Conservation (phyloP, 2,888 invertebrate species). For the Aromia moschata region DNA sequence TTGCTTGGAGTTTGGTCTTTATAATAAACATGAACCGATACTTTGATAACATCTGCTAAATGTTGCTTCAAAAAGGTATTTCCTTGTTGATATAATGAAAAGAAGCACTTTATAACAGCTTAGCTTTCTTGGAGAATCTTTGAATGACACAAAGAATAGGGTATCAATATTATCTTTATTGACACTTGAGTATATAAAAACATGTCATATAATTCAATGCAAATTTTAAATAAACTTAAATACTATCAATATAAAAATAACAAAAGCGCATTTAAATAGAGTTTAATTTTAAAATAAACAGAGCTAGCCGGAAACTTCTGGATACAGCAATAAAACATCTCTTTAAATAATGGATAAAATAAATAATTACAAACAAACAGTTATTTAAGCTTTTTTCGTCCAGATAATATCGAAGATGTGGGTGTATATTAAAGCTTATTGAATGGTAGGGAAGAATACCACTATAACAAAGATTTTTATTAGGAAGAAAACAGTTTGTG, state of each 20-base stretch:
- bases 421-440: slow-evolving; percentile 22
- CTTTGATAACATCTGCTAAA: slow-evolving; percentile 66
- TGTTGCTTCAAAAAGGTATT: slow-evolving; percentile 67
- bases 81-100: slow-evolving; percentile 70
- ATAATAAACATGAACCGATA: slow-evolving; percentile 67
- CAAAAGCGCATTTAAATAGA: slow-evolving; percentile 31
- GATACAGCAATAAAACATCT: slow-evolving; percentile 10
- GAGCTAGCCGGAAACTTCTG: not conserved
- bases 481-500: slow-evolving; percentile 45
- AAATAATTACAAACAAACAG: slow-evolving; percentile 8
- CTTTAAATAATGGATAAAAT: slow-evolving; percentile 20
- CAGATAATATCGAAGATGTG: slow-evolving; percentile 20
- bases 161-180: slow-evolving; percentile 10
- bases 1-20: slow-evolving; percentile 67
- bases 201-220: slow-evolving; percentile 14
- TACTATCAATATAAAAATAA: slow-evolving; percentile 36
- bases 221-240: slow-evolving; percentile 16
- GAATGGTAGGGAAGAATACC: slow-evolving; percentile 15
- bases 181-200: slow-evolving; percentile 14
- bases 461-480: slow-evolving; percentile 1
- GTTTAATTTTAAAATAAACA: slow-evolving; percentile 25
- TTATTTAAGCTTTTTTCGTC: slow-evolving; percentile 10
- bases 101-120: slow-evolving; percentile 74
- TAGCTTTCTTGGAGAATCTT: slow-evolving; percentile 72
- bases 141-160: not conserved